Percentiles rank a stretch among this genome's conserved stretches.
phyloP scores from a whole-genome alignment of 2,113 vertebrate genomes.

The Sapayoa aenigma region DNA sequence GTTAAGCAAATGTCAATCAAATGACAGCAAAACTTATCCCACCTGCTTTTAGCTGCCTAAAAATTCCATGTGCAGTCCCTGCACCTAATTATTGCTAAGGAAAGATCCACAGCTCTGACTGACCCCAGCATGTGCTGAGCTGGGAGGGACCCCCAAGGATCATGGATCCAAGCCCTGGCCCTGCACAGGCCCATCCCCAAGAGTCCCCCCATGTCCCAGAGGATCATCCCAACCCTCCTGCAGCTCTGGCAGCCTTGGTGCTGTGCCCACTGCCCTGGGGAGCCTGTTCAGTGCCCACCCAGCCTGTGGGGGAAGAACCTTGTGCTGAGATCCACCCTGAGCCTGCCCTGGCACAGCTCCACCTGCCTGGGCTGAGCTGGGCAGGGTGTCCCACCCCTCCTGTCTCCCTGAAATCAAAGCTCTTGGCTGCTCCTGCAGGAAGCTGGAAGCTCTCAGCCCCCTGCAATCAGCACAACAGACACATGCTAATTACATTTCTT shows the following conservation, averaged over 20 bases:
- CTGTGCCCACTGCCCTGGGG: not conserved
- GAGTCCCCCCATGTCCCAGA: not conserved
- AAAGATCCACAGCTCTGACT: not conserved
- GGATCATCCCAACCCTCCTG: not conserved
- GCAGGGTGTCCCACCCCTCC: not conserved
- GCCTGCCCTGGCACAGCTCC: not conserved
- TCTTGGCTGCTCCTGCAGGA: not conserved
- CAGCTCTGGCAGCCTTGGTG: not conserved
- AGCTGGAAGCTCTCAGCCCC: not conserved
- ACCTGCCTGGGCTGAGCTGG: not conserved
- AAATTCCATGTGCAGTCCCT: not conserved
- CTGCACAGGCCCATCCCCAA: not conserved
- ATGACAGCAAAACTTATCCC: not conserved
- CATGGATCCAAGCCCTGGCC: not conserved
- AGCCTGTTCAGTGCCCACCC: not conserved
- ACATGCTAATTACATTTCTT: not conserved
- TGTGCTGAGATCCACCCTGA: not conserved
- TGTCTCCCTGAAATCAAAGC: not conserved
- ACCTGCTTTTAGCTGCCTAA: not conserved
- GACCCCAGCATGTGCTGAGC: not conserved
- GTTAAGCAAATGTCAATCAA: not conserved
- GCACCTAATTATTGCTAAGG: accelerated
- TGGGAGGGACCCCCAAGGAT: not conserved
- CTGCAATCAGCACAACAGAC: not conserved
- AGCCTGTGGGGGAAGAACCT: not conserved